A percentile compares a stretch with the other conserved stretches of the same genome.
phyloP scores from a whole-genome alignment of 2,888 invertebrate species.

The Nomada goodeniana region DNA sequence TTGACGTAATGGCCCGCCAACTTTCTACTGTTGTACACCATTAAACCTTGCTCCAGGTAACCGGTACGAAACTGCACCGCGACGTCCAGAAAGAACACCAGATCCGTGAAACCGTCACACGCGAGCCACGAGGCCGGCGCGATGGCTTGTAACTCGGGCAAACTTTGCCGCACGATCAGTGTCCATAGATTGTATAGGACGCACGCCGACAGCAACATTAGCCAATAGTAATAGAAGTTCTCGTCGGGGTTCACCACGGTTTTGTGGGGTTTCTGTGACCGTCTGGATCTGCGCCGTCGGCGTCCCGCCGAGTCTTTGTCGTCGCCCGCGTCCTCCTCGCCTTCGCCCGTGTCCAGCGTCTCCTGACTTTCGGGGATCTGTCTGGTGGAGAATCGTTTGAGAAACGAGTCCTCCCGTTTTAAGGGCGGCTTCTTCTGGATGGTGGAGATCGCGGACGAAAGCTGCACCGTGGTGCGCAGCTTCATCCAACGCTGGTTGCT shows the following conservation, averaged over 20 bases:
- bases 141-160: slow-evolving; percentile 93
- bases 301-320: slow-evolving; percentile 86
- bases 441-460: slow-evolving; percentile 92
- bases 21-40: slow-evolving; percentile 96
- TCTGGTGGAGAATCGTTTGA: slow-evolving; percentile 96
- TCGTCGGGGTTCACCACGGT: slow-evolving; percentile 97
- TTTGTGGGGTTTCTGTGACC: slow-evolving; percentile 90
- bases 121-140: slow-evolving; percentile 91
- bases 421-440: slow-evolving; percentile 95
- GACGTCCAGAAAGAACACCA: slow-evolving; percentile 95
- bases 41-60: slow-evolving; percentile 96
- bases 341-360: slow-evolving; percentile 90
- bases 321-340: slow-evolving; percentile 86
- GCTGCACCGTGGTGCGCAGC: slow-evolving; percentile 95
- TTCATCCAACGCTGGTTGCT: slow-evolving; percentile 99
- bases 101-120: slow-evolving; percentile 94
- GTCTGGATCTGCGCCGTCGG: slow-evolving; percentile 87
- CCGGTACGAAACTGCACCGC: slow-evolving; percentile 97
- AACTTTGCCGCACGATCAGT: slow-evolving; percentile 96
- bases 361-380: slow-evolving; percentile 95
- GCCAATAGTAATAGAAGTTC: slow-evolving; percentile 98
- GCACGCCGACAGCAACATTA: slow-evolving; percentile 94
- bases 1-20: slow-evolving; percentile 94
- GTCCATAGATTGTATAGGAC: slow-evolving; percentile 98
- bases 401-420: slow-evolving; percentile 96